Conservation (phyloP, 2,113 vertebrate species). For the Pao palembangensis region DNA sequence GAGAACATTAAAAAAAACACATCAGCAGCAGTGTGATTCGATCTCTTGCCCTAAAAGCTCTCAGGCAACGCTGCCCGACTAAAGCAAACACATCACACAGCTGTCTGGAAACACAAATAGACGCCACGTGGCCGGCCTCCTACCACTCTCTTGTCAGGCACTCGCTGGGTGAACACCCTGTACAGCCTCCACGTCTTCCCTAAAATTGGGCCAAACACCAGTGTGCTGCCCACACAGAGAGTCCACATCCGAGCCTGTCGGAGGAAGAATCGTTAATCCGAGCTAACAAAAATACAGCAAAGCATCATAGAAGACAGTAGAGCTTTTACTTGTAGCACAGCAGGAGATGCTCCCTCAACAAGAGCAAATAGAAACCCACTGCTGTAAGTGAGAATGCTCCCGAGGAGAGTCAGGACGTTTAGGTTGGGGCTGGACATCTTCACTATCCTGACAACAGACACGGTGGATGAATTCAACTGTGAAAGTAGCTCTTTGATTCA, state of each 20-base stretch:
- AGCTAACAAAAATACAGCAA: too few species aligned
- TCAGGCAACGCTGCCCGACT: not conserved
- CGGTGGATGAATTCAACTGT: not conserved
- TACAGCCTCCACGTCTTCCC: conserved; percentile 96
- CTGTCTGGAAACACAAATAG: not conserved
- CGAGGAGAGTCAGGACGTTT: conserved; percentile 88
- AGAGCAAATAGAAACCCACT: conserved; percentile 89
- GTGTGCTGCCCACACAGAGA: conserved; percentile 86
- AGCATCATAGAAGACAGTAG: not conserved
- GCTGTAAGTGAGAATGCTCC: conserved; percentile 86
- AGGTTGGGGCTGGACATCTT: conserved; percentile 99
- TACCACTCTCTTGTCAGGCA: conserved; percentile 95
- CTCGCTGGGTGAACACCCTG: conserved; percentile 90
- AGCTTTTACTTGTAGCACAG: conserved; percentile 78
- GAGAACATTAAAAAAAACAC: too few species aligned
- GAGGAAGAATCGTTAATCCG: not conserved
- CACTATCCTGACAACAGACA: conserved; percentile 81
- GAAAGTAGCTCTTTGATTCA: not conserved
- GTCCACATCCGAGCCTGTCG: conserved; percentile 83
- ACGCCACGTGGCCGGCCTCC: conserved; percentile 34
- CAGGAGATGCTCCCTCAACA: conserved; percentile 71
- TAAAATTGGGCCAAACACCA: conserved; percentile 89
- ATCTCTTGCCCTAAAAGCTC: too few species aligned
- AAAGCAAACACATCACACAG: not conserved
- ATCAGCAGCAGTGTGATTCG: too few species aligned